A percentile compares a stretch with the other conserved stretches of the same genome.
These are phyloP conservation scores for Macroramphosus scolopax DNA, from an alignment of 2,797 vertebrate species.

Conservation along the genomic window DNA sequence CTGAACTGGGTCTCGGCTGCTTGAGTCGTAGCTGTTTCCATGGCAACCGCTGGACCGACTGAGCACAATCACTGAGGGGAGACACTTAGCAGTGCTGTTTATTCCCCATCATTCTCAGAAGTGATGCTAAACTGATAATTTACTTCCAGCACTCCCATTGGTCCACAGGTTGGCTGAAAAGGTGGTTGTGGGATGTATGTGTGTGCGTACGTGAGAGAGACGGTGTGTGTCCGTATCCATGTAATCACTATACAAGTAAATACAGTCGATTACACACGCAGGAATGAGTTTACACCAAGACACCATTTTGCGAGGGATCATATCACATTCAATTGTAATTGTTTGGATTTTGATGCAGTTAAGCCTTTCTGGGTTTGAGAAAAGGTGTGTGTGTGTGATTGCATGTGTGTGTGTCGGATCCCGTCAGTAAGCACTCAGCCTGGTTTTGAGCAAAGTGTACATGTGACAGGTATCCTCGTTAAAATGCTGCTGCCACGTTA, in stretches of 20 bases:
- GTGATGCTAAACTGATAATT: slow-evolving; percentile 64
- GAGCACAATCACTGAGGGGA: slow-evolving; percentile 67
- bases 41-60: slow-evolving; percentile 67
- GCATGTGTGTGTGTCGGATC: slow-evolving; percentile 3
- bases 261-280: no score
- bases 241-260: no score
- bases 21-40: slow-evolving; percentile 73
- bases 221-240: slow-evolving; percentile 6
- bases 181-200: slow-evolving; percentile 5
- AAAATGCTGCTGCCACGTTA: slow-evolving; percentile 66
- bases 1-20: slow-evolving; percentile 60
- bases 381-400: slow-evolving; percentile 6
- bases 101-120: slow-evolving; percentile 69
- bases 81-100: slow-evolving; percentile 72
- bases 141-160: slow-evolving; percentile 43
- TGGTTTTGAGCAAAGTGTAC: slow-evolving; percentile 32
- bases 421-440: slow-evolving; percentile 34
- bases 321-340: no score
- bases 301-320: no score
- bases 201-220: slow-evolving; percentile 8
- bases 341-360: no score
- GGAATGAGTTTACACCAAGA: no score
- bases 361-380: slow-evolving; percentile 6
- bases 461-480: slow-evolving; percentile 68
- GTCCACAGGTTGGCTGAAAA: slow-evolving; percentile 25